These are phyloP conservation scores for Lasiommata megera DNA, from an alignment of 2,888 invertebrate genomes.

Conservation along the genomic window DNA sequence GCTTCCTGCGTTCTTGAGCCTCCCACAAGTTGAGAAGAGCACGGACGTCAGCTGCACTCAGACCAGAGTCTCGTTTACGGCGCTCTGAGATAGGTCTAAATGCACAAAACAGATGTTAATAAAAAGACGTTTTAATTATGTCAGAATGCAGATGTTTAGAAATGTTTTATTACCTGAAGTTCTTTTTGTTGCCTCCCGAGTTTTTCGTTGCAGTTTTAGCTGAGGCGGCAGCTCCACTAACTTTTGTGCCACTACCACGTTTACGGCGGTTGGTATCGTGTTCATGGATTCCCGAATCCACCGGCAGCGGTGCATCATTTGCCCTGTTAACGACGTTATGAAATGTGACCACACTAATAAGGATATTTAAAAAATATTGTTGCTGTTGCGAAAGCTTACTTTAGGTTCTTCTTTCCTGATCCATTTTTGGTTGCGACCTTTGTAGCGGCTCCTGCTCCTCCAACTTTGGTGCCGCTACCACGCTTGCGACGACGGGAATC, in stretches of 20 bases:
- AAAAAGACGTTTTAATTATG: background rate
- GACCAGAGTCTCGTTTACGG: slow-evolving; percentile 82
- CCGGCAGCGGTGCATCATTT: slow-evolving; percentile 57
- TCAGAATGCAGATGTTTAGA: background rate
- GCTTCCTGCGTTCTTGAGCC: slow-evolving; percentile 79
- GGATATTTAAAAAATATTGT: background rate
- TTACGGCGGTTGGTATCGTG: slow-evolving; percentile 63
- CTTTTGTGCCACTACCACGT: slow-evolving; percentile 70
- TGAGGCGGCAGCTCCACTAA: slow-evolving; percentile 71
- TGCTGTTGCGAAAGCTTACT: slow-evolving; percentile 47
- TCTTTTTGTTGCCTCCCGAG: slow-evolving; percentile 72
- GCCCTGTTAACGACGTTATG: slow-evolving; percentile 44
- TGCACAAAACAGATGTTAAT: background rate
- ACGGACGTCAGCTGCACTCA: slow-evolving; percentile 83
- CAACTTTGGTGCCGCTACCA: slow-evolving; percentile 71
- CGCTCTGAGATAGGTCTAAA: slow-evolving; percentile 70
- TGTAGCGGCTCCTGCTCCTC: slow-evolving; percentile 73
- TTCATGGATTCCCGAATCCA: slow-evolving; percentile 57
- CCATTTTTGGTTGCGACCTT: slow-evolving; percentile 73
- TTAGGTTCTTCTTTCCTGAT: slow-evolving; percentile 72
- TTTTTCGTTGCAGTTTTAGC: slow-evolving; percentile 73
- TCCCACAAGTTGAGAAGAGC: slow-evolving; percentile 83
- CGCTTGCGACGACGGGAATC: slow-evolving; percentile 69
- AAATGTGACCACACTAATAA: background rate
- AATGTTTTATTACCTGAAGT: slow-evolving; percentile 56